Evolutionary conservation across 2,888 invertebrate genomes (phyloP).

Genomic region (Athalia cordata): DNA sequence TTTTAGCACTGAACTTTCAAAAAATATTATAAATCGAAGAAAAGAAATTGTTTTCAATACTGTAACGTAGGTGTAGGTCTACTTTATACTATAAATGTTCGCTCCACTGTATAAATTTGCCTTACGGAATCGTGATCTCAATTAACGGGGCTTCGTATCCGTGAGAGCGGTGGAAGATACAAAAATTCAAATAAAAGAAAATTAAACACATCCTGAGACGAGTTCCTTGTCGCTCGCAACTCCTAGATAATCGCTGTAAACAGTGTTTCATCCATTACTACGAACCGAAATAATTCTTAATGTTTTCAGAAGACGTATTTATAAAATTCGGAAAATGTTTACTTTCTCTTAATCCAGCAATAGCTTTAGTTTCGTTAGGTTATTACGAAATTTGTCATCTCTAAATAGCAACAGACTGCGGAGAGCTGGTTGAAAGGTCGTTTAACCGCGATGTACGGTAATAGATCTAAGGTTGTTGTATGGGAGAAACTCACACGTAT

Average conservation of each 20-base stretch:
- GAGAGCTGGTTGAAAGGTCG: constrained; percentile 12
- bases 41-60: constrained; percentile 2
- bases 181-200: constrained; percentile 1
- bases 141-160: constrained; percentile 4
- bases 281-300: too few species aligned
- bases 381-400: too few species aligned
- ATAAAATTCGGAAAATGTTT: too few species aligned
- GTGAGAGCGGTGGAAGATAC: background rate
- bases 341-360: too few species aligned
- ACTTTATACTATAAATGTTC: background rate
- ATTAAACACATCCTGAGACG: background rate
- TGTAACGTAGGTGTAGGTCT: constrained; percentile 7
- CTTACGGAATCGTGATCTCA: constrained; percentile 25
- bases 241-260: background rate
- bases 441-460: constrained; percentile 35
- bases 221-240: background rate
- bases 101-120: constrained; percentile 7
- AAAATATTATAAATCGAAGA: background rate
- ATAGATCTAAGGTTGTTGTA: constrained; percentile 20
- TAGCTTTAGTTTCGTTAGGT: too few species aligned
- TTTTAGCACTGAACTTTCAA: constrained; percentile 14
- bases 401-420: background rate
- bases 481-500: background rate
- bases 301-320: too few species aligned
- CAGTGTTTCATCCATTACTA: background rate